phyloP scores from a whole-genome alignment of 2,797 vertebrate genomes.

The Scarus forsteni region DNA sequence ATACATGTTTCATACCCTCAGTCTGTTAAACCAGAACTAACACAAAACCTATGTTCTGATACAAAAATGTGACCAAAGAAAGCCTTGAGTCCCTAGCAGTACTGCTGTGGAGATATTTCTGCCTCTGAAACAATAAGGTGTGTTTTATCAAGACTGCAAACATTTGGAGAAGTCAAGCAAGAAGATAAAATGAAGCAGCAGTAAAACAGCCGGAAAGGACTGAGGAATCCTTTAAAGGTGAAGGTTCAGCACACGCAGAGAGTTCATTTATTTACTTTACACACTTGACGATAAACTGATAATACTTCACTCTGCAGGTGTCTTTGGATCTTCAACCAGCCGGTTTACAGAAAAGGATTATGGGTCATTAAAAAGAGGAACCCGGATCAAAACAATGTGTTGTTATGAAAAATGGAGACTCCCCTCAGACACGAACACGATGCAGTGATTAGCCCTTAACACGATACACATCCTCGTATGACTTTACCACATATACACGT shows the following conservation, averaged over 20 bases:
- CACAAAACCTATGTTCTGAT: constrained; percentile 4
- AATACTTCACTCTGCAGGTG: constrained; percentile 53
- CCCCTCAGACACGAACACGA: constrained; percentile 13
- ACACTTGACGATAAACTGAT: constrained; percentile 56
- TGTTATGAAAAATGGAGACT: constrained; percentile 48
- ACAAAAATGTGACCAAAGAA: constrained; percentile 12
- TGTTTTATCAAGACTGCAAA: constrained; percentile 39
- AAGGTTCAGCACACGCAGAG: constrained; percentile 43
- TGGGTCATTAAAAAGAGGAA: constrained; percentile 72
- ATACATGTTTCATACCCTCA: not conserved
- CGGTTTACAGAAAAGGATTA: constrained; percentile 67
- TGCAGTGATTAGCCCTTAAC: constrained; percentile 11
- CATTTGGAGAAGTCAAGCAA: not conserved
- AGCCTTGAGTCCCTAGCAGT: constrained; percentile 11
- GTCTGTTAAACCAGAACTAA: too few relatives aligned
- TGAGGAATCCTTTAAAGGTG: constrained; percentile 43
- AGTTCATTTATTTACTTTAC: constrained; percentile 64
- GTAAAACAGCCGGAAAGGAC: constrained; percentile 29
- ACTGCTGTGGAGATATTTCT: constrained; percentile 27
- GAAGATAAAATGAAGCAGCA: constrained; percentile 21
- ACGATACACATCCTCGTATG: constrained; percentile 16
- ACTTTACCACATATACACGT: constrained; percentile 9
- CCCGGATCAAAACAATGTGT: constrained; percentile 70
- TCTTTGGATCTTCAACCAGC: constrained; percentile 62
- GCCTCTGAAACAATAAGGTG: constrained; percentile 46